Conservation (phyloP, 2,113 vertebrate genomes). For the Chaenogobius annularis region DNA sequence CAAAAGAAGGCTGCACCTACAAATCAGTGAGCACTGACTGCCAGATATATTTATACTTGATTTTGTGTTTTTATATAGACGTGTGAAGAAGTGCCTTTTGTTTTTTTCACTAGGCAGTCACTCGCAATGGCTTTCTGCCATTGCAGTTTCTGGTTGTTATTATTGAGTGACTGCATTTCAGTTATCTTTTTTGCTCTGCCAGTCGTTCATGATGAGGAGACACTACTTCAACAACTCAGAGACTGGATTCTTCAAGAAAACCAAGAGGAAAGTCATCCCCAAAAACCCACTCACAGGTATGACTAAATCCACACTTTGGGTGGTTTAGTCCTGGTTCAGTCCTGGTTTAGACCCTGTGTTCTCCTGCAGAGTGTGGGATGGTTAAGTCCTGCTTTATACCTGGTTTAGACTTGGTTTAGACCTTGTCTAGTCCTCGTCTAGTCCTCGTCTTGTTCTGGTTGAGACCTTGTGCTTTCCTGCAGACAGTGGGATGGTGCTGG, state of each 20-base stretch:
- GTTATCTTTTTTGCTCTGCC: neutral
- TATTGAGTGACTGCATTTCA: too few relatives aligned
- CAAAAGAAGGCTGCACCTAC: too few relatives aligned
- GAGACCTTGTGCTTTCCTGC: slow-evolving; percentile 1
- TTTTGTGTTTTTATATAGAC: too few relatives aligned
- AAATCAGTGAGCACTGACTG: too few relatives aligned
- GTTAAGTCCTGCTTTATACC: neutral
- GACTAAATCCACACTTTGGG: neutral
- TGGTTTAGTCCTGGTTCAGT: neutral
- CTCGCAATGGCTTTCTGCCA: too few relatives aligned
- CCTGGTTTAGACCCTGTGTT: neutral
- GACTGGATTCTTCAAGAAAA: slow-evolving; percentile 64
- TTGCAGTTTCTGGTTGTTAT: too few relatives aligned
- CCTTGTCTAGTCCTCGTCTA: neutral
- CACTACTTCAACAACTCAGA: slow-evolving; percentile 82
- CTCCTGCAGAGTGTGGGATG: slow-evolving; percentile 11
- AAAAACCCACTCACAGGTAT: slow-evolving; percentile 9
- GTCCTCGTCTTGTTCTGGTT: neutral
- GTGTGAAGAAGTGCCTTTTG: too few relatives aligned
- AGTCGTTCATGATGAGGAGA: slow-evolving; percentile 86
- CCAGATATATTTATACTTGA: too few relatives aligned
- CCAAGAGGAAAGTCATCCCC: slow-evolving; percentile 4
- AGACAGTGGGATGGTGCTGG: slow-evolving; percentile 83
- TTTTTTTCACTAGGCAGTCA: too few relatives aligned
- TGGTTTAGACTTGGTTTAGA: neutral